Base-by-base conservation (phyloP, 2,888 invertebrate species). In the Lydus trimaculatus region DNA sequence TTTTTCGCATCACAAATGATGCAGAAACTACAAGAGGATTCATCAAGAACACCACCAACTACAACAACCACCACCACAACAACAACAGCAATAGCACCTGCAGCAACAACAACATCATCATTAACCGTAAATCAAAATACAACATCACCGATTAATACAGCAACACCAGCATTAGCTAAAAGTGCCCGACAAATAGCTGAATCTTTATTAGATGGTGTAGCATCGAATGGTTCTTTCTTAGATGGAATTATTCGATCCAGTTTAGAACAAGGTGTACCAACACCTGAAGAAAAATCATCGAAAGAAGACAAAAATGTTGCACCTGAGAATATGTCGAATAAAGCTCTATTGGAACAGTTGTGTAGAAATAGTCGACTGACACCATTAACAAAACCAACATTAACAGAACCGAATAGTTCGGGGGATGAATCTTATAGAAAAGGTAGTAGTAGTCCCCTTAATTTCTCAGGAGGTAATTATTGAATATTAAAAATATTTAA, bases 191-290 rank as follows among this genome's bases (percentile, higher is more conserved):
- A 91, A 75, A 87, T 90, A 74, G 88, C 90, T 33, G 91, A 91
- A 79, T 90, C 88, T 63, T 83, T 91, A 62, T 88, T 93, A 87
- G 88, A 92, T 83, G 88, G 87, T 20, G 85, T 88, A 58, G 88
- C 88, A 5, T 90, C 92, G 74, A 94, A 93, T 73, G 93, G 93
- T n/a, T 87, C 90, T 79, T 93, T 94, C 83, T 87, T 94, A 63
- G 94, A 95, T 81, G 94, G 94, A 63, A 93, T 95, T 78, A 95
- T 95, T 76, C 88, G 94, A 78, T 93, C 94, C 75, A 93, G 92
- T 75, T 87, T 95, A 71, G 94, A 94, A 83, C 89, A 90, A 39
- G 91, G 91, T 6, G 90, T 90, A 77, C 87, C 87, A 6, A 79
- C 81, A 52, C 77, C 79, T 58, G 85, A 86, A 43, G 88, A 81